phyloP scores from a whole-genome alignment of 1,140 invertebrate genomes.

The Pseudomyrmex pallidus region DNA sequence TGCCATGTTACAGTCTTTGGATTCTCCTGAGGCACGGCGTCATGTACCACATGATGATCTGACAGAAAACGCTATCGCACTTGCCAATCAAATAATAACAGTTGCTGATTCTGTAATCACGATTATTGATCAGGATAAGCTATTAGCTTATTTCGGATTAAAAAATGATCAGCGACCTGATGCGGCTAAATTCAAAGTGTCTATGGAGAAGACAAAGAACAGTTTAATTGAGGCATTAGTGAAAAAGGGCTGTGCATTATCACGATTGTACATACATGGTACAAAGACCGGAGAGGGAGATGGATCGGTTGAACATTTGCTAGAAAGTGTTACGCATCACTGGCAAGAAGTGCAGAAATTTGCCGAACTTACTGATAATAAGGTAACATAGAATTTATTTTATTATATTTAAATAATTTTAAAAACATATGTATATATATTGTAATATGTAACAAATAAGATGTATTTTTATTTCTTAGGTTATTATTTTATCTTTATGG shows the following conservation, averaged over 20 bases:
- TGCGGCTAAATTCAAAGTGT: slow-evolving; percentile 91
- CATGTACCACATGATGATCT: slow-evolving; percentile 85
- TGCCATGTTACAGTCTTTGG: slow-evolving; percentile 91
- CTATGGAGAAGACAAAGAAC: slow-evolving; percentile 93
- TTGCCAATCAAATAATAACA: slow-evolving; percentile 86
- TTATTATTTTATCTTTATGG: slow-evolving; percentile 91
- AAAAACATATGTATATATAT: neutral
- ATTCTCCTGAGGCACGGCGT: slow-evolving; percentile 85
- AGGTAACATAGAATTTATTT: slow-evolving; percentile 88
- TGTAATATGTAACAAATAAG: neutral
- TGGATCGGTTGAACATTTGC: slow-evolving; percentile 79
- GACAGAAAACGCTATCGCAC: slow-evolving; percentile 84
- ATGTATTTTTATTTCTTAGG: slow-evolving; percentile 81
- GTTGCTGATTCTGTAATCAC: slow-evolving; percentile 89
- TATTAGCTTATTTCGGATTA: slow-evolving; percentile 91
- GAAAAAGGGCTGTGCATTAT: slow-evolving; percentile 90
- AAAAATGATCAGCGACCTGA: slow-evolving; percentile 92
- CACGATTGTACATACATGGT: slow-evolving; percentile 87
- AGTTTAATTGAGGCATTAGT: slow-evolving; percentile 91
- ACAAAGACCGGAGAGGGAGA: slow-evolving; percentile 75
- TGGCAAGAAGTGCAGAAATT: slow-evolving; percentile 91
- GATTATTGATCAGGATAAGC: slow-evolving; percentile 90
- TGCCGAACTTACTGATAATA: slow-evolving; percentile 91
- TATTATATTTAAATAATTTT: slow-evolving; percentile 79
- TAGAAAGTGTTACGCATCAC: slow-evolving; percentile 88